phyloP scores from a whole-genome alignment of 2,113 vertebrate species.

The Cathartes aura region DNA sequence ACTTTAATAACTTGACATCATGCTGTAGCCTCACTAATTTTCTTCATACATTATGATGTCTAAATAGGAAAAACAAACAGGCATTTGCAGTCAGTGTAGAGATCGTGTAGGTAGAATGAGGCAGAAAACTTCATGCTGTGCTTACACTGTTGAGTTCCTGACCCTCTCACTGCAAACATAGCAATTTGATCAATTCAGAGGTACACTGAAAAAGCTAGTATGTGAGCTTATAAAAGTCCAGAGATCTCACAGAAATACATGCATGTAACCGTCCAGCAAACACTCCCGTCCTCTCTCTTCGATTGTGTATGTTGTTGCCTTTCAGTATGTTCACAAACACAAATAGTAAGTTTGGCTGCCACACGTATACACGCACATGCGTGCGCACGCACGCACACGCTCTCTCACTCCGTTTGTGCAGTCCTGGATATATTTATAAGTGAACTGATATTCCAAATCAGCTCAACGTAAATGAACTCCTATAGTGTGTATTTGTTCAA shows the following conservation, averaged over 20 bases:
- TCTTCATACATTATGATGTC: not conserved
- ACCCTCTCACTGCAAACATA: not conserved
- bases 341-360: not conserved
- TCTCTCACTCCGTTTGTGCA: not conserved
- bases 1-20: not conserved
- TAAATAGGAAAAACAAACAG: not conserved
- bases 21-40: not conserved
- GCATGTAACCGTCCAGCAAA: not conserved
- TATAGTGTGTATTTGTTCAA: not conserved
- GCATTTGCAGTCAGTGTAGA: not conserved
- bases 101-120: not conserved
- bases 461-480: not conserved
- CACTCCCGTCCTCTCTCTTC: not conserved
- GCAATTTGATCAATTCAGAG: not conserved
- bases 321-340: not conserved
- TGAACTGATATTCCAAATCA: not conserved
- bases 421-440: not conserved
- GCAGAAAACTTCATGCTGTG: not conserved
- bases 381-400: rapidly evolving
- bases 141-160: not conserved
- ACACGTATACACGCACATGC: rapidly evolving
- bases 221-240: no score
- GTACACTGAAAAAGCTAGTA: not conserved
- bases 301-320: not conserved
- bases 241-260: not conserved